Evolutionary conservation across 2,113 vertebrate genomes (phyloP), one percentile per base, ranked within the genome.

Genomic region (Myiagra hebetior): DNA sequence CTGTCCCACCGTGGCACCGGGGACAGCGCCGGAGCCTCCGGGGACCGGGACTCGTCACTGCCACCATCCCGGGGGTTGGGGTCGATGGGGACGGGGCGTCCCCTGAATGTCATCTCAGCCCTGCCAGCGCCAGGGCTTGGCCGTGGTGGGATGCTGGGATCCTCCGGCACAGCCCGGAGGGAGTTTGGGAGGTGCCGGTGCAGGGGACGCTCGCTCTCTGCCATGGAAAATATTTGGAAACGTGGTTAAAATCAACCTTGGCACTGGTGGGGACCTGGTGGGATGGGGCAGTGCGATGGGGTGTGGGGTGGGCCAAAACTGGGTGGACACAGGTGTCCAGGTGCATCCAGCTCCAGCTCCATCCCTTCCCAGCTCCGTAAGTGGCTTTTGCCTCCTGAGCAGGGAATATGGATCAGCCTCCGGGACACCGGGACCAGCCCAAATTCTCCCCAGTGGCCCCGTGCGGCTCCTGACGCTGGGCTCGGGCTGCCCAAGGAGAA

Each of bases 121-220:
- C 46, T 33, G 59, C 10, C 3, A 10, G 77, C 10, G 0, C 62
- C 5, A 6, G 28, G 46, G n/a, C 28, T 53, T 1, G 11, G 67
- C 70, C 1, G 0, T 23, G 28, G 3, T 39, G 76, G 50, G 77
- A 21, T 26, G 67, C 23, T 7, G 77, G 23, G 56, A 30, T 73
- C 20, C 49, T 24, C 42, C 0, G 1, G 46, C 83, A 23, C 33
- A 16, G 47, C 53, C 87, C 1, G 2, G 23, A 6, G n/a, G 20
- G 47, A 47, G 15, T 63, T 42, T 28, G 52, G 68, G 78, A 41
- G 39, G 33, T 3, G 2, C 15, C 0, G 4, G 23, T 47, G 85
- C 11, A 0, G 12, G 64, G 23, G 18, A n/a, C 0, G 2, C 30
- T 67, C 12, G 0, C n/a, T 42, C 44, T 35, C 5, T 0, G 0